phyloP scores from a whole-genome alignment of 1,140 invertebrate genomes.

The Thaumatotibia leucotreta region DNA sequence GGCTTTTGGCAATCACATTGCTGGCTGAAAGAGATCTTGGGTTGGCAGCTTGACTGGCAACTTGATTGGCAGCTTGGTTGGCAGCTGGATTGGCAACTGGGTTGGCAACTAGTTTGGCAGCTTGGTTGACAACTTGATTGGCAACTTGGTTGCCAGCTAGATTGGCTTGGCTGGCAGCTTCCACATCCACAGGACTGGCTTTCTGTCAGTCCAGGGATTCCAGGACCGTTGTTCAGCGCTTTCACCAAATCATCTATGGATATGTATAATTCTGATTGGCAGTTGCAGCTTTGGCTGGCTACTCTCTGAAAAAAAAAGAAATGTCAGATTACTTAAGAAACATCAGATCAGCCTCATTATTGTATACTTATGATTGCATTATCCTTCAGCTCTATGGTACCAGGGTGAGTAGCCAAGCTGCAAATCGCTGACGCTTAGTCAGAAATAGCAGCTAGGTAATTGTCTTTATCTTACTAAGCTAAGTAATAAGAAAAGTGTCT shows the following conservation, averaged over 20 bases:
- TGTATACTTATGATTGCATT: no score
- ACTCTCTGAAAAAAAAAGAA: neutral
- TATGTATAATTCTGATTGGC: neutral
- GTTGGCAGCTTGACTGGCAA: neutral
- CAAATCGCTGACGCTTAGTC: no score
- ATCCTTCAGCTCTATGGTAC: no score
- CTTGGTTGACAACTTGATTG: neutral
- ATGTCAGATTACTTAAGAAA: neutral
- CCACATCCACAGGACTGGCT: neutral
- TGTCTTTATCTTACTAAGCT: no score
- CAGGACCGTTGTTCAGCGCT: neutral
- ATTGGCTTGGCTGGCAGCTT: neutral
- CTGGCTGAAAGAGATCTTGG: neutral
- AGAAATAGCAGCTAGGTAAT: no score
- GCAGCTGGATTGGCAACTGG: neutral
- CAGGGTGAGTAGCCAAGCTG: no score
- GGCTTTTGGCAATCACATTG: neutral
- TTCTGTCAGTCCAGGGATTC: neutral
- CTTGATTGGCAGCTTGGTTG: neutral
- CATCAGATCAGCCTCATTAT: no score
- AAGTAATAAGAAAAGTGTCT: no score
- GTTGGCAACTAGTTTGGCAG: neutral
- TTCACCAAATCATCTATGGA: neutral
- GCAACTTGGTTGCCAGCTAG: neutral
- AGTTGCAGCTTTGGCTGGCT: neutral